Evolutionary conservation across 2,113 vertebrate genomes (phyloP), one percentile per base, ranked within the genome.

Genomic region (Mystacornis crossleyi): DNA sequence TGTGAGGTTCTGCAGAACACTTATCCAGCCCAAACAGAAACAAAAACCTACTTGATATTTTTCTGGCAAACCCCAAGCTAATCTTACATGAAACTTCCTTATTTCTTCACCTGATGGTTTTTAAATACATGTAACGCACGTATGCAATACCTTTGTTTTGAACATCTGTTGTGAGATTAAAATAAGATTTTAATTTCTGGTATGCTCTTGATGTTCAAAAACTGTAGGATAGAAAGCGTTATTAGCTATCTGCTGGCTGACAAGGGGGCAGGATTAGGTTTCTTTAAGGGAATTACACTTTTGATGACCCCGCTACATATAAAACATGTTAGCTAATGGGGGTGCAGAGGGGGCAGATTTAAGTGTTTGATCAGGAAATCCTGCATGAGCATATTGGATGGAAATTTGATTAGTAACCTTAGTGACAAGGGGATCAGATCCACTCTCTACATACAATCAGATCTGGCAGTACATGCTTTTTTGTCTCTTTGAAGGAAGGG

Each of bases 381-480:
- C 98, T 98, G 97, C 98, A 98, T 98, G 98, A 97, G 98, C 97
- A 98, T 98, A 98, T 98, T 98, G 98, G 98, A 99, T 98, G 98
- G 98, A 99, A 99, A 99, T 99, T 98, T 99, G 98, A 99, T 99
- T 99, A 99, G 99, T 99, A 98, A 98, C 98, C 98, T 98, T 98
- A 98, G 99, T 99, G 98, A 99, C 98, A 97, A 97, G 98, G 98
- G 97, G 95, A 98, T 98, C 98, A 98, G 98, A 99, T 99, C 98
- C 98, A 98, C 91, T 54, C 93, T 97, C 98, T 88, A 98, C 97
- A 94, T 96, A 98, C 98, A 98, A 99, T 99, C 98, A 98, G 98
- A 99, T 98, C 97, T 99, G 99, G 99, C 98, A 98, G 98, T 95
- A 96, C 92, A 97, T 86, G 98, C 98, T 98, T 99, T 98, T 98